These are phyloP conservation scores for Phylloscopus collybita DNA, from an alignment of 2,797 vertebrate genomes.

Conservation along the genomic window DNA sequence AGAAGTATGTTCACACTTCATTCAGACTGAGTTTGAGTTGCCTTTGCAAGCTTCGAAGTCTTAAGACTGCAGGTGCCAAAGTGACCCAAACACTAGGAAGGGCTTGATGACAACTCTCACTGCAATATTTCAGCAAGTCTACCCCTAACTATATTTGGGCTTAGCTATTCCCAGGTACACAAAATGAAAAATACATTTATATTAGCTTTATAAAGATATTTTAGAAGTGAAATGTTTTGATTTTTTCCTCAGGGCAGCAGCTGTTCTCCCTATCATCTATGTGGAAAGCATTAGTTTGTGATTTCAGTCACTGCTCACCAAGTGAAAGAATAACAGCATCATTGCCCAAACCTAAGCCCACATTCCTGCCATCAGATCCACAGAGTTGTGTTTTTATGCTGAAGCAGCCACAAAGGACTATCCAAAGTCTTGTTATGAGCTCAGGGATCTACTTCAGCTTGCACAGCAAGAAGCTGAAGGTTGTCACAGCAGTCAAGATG, in stretches of 20 bases:
- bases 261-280: not conserved
- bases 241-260: conserved; percentile 10
- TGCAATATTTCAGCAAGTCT: conserved; percentile 3
- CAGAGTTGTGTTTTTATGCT: not conserved
- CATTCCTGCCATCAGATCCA: not conserved
- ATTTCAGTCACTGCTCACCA: not conserved
- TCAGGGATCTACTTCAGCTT: not conserved
- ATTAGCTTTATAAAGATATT: not conserved
- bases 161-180: not conserved
- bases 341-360: not conserved
- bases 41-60: not conserved
- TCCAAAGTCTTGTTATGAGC: not conserved
- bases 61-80: not conserved
- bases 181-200: conserved; percentile 3
- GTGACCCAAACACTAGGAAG: not conserved
- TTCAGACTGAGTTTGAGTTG: not conserved
- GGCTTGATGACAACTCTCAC: not conserved
- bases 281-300: not conserved
- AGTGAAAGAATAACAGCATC: not conserved
- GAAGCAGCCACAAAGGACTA: not conserved
- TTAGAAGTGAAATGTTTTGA: not conserved
- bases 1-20: not conserved
- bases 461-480: not conserved
- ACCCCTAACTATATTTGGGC: not conserved
- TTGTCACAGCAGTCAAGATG: not conserved